phyloP scores from a whole-genome alignment of 1,140 invertebrate genomes.

The Pogonus chalceus region DNA sequence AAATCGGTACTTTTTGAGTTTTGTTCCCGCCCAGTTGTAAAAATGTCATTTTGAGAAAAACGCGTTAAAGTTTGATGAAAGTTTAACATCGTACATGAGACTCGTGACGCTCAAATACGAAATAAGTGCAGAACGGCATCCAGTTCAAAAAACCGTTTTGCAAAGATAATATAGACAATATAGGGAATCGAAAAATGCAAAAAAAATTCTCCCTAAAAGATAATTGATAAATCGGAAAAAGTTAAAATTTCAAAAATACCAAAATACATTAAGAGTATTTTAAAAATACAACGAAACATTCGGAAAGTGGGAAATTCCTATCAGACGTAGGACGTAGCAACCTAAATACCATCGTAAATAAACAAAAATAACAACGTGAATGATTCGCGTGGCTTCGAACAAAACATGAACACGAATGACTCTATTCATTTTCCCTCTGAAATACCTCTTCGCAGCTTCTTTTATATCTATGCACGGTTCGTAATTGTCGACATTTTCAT shows the following conservation, averaged over 20 bases:
- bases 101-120: too few species aligned
- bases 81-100: too few species aligned
- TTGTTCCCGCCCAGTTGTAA: too few species aligned
- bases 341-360: not conserved
- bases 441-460: not conserved
- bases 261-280: not conserved
- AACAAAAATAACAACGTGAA: not conserved
- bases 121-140: too few species aligned
- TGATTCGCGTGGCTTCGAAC: not conserved
- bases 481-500: not conserved
- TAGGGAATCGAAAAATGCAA: too few species aligned
- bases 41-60: too few species aligned
- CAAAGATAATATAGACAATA: too few species aligned
- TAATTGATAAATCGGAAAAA: not conserved
- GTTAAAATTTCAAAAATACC: not conserved
- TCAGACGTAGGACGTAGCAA: not conserved
- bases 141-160: too few species aligned
- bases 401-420: too few species aligned
- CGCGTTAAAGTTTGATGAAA: too few species aligned
- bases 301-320: not conserved
- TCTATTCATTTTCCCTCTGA: not conserved
- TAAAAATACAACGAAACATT: not conserved
- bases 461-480: not conserved
- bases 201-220: too few species aligned
- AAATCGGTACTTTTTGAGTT: too few species aligned